Evolutionary conservation across 2,113 vertebrate genomes (phyloP).

Genomic region (Pollachius pollachius): DNA sequence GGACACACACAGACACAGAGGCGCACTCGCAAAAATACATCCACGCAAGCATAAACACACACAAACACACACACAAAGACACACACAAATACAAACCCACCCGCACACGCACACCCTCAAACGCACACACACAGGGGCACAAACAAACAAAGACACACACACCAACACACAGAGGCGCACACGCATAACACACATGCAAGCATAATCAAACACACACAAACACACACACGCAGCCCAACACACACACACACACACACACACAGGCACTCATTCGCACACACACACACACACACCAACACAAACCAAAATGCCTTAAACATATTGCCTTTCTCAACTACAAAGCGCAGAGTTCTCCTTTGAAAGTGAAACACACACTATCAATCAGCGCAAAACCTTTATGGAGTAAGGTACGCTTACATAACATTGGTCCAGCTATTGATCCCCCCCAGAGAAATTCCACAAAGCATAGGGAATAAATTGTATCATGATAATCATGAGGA

Average conservation of each 20-base stretch:
- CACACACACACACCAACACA: not conserved
- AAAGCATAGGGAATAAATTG: too few species aligned
- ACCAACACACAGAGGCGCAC: too few species aligned
- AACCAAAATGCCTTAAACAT: not conserved
- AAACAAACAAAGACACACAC: not conserved
- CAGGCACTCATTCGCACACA: slow-evolving; percentile 4
- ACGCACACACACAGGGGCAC: slow-evolving; percentile 16
- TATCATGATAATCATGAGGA: too few species aligned
- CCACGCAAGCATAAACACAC: not conserved
- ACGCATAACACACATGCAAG: slow-evolving; percentile 9
- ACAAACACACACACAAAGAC: slow-evolving; percentile 12
- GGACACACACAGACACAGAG: slow-evolving; percentile 1
- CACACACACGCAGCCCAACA: not conserved
- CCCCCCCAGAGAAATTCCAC: too few species aligned
- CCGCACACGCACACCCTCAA: slow-evolving; percentile 37
- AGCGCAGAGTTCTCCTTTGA: not conserved
- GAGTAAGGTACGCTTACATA: too few species aligned
- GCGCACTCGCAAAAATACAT: not conserved
- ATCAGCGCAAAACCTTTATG: too few species aligned
- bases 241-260: slow-evolving; percentile 4
- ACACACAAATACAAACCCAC: not conserved
- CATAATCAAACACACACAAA: slow-evolving; percentile 3
- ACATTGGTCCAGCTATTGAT: too few species aligned
- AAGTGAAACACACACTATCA: too few species aligned
- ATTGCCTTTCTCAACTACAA: not conserved